Evolutionary conservation across 2,888 invertebrate species (phyloP), one percentile per base, ranked within the genome.

Genomic region (Bhutanitis thaidina): DNA sequence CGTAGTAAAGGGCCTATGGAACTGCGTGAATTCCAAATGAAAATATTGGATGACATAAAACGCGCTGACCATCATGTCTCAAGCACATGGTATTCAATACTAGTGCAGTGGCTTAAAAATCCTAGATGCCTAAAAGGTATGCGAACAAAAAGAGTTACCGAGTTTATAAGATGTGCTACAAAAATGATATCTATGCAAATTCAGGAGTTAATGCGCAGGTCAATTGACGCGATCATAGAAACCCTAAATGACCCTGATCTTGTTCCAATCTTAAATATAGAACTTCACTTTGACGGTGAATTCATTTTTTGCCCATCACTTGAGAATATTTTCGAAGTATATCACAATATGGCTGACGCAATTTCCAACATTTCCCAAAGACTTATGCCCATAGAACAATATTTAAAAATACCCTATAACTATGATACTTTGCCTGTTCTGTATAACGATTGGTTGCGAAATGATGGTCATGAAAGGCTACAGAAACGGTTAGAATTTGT

Each of bases 201-300:
- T 60, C 92, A 93, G 60, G 91, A 92, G 62, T 67, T 93, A 29
- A 93, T 95, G 86, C 91, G 92, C 43, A 84, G 91, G 46, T 94
- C 94, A 7, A 91, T 95, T 39, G 83, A 92, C 37, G 90, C 92
- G 56, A 78, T 95, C 7, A 89, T 93, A 52, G 81, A 91, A 0
- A 76, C 90, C 7, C 86, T 93, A 8, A 80, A 85, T 48, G 76
- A 90, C 57, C 80, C 90, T 1, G 79, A 90, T 4, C 74, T 78
- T 35, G 91, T 93, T 43, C 94, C 94, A 0, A 91, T 92, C 63
- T 74, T 95, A 40, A 90, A 91, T 54, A 67, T 95, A 36, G 81
- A 86, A 38, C 75, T 93, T 15, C 77, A 86, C 62, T 92, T 91
- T 68, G 79, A 90, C 37, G 80, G 84, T 16, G 88, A 90, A 53